Conservation (phyloP, 2,888 invertebrate genomes). For the Drosophila kuntzei region DNA sequence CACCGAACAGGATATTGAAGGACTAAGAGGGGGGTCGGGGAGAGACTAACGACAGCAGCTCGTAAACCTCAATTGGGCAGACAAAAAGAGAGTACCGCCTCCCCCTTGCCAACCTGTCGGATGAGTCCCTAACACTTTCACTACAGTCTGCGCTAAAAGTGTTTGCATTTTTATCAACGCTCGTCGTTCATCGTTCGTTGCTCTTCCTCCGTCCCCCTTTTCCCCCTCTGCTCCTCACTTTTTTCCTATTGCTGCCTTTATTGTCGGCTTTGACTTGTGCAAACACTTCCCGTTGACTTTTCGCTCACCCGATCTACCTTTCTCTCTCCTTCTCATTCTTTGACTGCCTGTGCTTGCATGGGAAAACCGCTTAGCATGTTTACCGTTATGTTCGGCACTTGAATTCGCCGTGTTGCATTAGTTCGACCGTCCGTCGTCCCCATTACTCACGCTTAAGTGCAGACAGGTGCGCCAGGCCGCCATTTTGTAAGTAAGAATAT, state of each 20-base stretch:
- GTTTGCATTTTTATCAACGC: conserved; percentile 76
- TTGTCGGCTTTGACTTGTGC: conserved; percentile 56
- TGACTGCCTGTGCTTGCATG: neutral
- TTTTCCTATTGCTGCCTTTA: conserved; percentile 29
- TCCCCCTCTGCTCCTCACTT: neutral
- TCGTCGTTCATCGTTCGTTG: conserved; percentile 37
- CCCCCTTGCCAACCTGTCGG: neutral
- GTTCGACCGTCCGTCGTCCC: conserved; percentile 49
- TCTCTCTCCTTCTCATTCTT: conserved; percentile 5
- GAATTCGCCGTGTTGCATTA: conserved; percentile 80
- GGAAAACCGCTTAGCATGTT: conserved; percentile 77
- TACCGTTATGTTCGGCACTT: conserved; percentile 77
- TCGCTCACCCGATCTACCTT: conserved; percentile 28
- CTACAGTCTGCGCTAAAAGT: conserved; percentile 60
- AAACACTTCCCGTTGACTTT: conserved; percentile 75
- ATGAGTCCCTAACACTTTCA: conserved; percentile 34
- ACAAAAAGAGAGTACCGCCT: conserved; percentile 16
- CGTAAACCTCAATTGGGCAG: conserved; percentile 69
- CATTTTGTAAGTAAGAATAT: conserved; percentile 47
- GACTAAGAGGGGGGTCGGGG: neutral
- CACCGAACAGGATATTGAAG: conserved; percentile 9
- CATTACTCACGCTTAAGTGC: conserved; percentile 68
- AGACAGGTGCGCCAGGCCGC: conserved; percentile 58
- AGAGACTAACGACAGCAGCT: conserved; percentile 6
- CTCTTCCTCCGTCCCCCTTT: conserved; percentile 15